Percentiles rank a stretch among this genome's conserved stretches.
Conservation (phyloP, 2,113 vertebrate genomes). For the Oreotrochilus melanogaster region DNA sequence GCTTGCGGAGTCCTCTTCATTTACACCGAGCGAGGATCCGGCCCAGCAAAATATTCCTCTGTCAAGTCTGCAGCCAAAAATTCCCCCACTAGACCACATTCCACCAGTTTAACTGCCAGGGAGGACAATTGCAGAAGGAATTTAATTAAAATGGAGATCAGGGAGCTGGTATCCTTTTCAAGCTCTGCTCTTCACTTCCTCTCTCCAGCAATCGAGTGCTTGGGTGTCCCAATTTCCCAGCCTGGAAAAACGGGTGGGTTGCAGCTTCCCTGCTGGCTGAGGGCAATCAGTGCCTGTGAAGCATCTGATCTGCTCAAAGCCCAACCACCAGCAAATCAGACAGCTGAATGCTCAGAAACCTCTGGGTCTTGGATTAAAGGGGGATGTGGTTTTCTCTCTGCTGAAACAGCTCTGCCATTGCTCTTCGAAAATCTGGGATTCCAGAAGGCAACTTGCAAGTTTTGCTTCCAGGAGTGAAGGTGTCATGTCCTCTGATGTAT, state of each 20-base stretch:
- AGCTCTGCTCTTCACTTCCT: not conserved
- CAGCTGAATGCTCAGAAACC: not conserved
- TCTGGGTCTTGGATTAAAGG: not conserved
- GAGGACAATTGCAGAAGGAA: conserved; percentile 53
- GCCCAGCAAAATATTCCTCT: conserved; percentile 47
- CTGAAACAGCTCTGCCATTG: not conserved
- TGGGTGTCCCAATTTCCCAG: conserved; percentile 16
- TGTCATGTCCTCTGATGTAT: not conserved
- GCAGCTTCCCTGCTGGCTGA: not conserved
- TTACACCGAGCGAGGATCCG: conserved; percentile 37
- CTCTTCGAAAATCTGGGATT: not conserved
- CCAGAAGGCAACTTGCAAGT: not conserved
- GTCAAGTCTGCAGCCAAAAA: conserved; percentile 40
- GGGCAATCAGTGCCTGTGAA: not conserved
- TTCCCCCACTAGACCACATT: conserved; percentile 34
- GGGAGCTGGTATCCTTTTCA: conserved; percentile 23
- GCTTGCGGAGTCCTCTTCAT: conserved; percentile 27
- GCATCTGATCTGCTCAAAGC: not conserved
- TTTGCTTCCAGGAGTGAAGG: not conserved
- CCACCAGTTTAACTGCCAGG: conserved; percentile 29
- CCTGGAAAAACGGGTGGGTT: not conserved
- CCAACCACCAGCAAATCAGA: not conserved
- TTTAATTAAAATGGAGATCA: conserved; percentile 60
- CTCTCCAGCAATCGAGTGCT: not conserved
- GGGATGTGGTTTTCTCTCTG: not conserved